Percentiles rank a stretch among this genome's conserved stretches.
These are phyloP conservation scores for Nipponacmea schrenckii DNA, from an alignment of 2,888 invertebrate genomes.

Conservation along the genomic window DNA sequence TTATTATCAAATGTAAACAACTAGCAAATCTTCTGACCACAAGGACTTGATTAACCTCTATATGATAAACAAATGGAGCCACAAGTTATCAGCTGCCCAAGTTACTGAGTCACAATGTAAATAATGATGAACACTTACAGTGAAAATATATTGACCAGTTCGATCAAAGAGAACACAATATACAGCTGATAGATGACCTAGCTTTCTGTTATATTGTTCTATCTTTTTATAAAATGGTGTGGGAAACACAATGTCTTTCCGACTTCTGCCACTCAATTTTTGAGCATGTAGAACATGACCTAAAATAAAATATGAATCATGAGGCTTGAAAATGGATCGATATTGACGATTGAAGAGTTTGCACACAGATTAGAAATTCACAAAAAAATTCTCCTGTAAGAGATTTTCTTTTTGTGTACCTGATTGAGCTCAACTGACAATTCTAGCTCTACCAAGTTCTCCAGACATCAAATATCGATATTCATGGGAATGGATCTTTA, in stretches of 20 bases:
- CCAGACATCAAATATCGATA: no score
- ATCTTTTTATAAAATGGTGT: slow-evolving; percentile 77
- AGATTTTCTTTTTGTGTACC: no score
- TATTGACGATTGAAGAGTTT: not conserved
- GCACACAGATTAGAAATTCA: not conserved
- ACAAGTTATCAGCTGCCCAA: no score
- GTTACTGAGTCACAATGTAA: no score
- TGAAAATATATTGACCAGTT: slow-evolving; percentile 89
- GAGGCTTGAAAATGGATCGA: not conserved
- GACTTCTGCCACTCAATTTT: slow-evolving; percentile 77
- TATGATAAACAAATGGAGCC: no score
- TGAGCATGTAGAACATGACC: slow-evolving; percentile 23
- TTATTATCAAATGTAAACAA: no score
- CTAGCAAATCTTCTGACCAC: no score
- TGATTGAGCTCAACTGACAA: no score
- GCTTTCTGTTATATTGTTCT: slow-evolving; percentile 76
- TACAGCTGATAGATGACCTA: slow-evolving; percentile 96
- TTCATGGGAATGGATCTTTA: no score
- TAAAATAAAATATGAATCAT: slow-evolving; percentile 9
- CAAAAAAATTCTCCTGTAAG: not conserved
- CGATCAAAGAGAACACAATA: slow-evolving; percentile 96
- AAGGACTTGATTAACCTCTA: no score
- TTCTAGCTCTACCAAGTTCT: no score
- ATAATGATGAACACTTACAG: slow-evolving; percentile 72
- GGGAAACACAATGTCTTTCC: slow-evolving; percentile 73